These are phyloP conservation scores for Meta bourneti DNA, from an alignment of 2,888 invertebrate genomes.

Conservation along the genomic window DNA sequence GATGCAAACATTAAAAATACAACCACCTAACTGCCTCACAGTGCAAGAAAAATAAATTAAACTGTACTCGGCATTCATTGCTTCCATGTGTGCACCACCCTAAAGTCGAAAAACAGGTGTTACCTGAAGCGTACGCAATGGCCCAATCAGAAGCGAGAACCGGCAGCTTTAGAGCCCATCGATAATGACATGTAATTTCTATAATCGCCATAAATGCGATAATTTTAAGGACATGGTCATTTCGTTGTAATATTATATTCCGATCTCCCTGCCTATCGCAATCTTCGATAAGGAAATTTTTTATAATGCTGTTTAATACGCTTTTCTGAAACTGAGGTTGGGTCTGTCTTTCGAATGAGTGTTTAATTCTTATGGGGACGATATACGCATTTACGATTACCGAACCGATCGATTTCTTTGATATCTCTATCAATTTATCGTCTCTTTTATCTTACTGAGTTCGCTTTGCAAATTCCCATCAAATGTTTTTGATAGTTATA, in stretches of 20 bases:
- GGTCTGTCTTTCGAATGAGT: conserved; percentile 61
- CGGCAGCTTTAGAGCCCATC: conserved; percentile 65
- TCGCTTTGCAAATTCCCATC: neutral
- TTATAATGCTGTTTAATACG: conserved; percentile 70
- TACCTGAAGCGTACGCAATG: conserved; percentile 52
- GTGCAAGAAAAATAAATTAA: conserved; percentile 14
- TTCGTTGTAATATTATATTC: conserved; percentile 70
- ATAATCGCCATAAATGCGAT: conserved; percentile 75
- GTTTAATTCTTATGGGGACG: conserved; percentile 20
- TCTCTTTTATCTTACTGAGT: neutral
- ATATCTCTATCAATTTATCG: neutral
- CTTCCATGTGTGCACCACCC: conserved; percentile 52
- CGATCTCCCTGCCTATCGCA: conserved; percentile 58
- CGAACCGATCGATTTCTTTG: neutral
- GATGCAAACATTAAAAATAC: no score
- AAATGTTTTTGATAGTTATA: no score
- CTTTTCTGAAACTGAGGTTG: conserved; percentile 50
- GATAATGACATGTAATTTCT: conserved; percentile 76
- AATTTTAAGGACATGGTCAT: conserved; percentile 74
- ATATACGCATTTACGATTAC: conserved; percentile 15
- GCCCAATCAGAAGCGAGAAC: conserved; percentile 66
- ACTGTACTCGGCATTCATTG: conserved; percentile 28
- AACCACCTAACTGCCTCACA: neutral
- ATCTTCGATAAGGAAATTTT: conserved; percentile 62
- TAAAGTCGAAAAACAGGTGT: conserved; percentile 70